Evolutionary conservation across 1,140 invertebrate species (phyloP), one percentile per base, ranked within the genome.

Genomic region (Aphelenchoides fujianensis): DNA sequence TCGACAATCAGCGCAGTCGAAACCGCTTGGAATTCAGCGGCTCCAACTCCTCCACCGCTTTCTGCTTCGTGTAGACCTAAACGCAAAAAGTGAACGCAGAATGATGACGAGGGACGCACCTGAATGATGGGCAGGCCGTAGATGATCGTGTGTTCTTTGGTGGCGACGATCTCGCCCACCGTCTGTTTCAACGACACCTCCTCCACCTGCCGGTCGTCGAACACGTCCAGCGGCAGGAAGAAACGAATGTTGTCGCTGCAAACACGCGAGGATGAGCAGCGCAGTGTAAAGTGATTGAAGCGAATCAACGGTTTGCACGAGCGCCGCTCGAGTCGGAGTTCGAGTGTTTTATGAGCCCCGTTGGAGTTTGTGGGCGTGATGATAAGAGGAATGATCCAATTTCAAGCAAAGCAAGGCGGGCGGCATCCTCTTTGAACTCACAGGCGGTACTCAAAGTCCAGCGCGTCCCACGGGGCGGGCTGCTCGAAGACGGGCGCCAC

Each of bases 381-480:
- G 1, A 66, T 19, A 66, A 67, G 27, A 36, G 34, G 5, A n/a
- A n/a, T n/a, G n/a, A n/a, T n/a, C n/a, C n/a, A n/a, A n/a, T n/a
- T n/a, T n/a, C n/a, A n/a, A n/a, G n/a, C n/a, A n/a, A n/a, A n/a
- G n/a, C n/a, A n/a, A n/a, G n/a, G n/a, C n/a, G n/a, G 7, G 30
- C 16, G n/a, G n/a, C n/a, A n/a, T n/a, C n/a, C n/a, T n/a, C n/a
- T n/a, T n/a, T n/a, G n/a, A n/a, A 68, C 66, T 69, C 34, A 68
- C 61, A 2, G 16, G 16, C 67, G 19, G 12, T 70, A 23, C 1
- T 5, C n/a, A 12, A n/a, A 74, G 27, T 82, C 72, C 12, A 53
- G 52, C 9, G 30, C n/a, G 68, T 82, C 80, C 80, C 80, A 82
- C 27, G 35, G 32, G 1, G 80, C 79, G 48, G 79, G 81, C 31